Percentiles rank a stretch among this genome's conserved stretches.
phyloP scores from a whole-genome alignment of 2,113 vertebrate species.

The Gallinago jamesoni region DNA sequence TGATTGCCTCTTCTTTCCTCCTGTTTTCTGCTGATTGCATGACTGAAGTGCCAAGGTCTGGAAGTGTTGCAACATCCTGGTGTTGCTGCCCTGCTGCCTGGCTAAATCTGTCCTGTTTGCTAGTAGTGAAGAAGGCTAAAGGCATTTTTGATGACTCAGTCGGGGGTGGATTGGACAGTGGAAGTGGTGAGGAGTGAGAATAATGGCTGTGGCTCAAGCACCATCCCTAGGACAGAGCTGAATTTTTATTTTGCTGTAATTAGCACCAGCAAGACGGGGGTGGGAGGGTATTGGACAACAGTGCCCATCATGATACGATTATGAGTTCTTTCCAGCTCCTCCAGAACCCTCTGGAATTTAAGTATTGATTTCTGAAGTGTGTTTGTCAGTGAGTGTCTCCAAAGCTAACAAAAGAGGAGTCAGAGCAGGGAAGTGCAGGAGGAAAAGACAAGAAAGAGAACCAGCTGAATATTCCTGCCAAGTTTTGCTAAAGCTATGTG shows the following conservation, averaged over 20 bases:
- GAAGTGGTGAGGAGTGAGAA: not conserved
- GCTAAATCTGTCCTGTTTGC: not conserved
- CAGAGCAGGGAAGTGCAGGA: not conserved
- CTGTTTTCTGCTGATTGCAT: not conserved
- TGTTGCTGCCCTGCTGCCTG: not conserved
- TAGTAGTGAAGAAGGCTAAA: not conserved
- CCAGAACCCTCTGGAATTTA: not conserved
- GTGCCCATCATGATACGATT: not conserved
- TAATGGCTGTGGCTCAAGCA: not conserved
- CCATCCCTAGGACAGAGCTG: not conserved
- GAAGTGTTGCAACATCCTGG: not conserved
- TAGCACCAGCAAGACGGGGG: not conserved
- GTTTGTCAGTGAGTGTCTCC: conserved; percentile 27
- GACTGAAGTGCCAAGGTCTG: not conserved
- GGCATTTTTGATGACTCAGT: not conserved
- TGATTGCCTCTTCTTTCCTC: not conserved
- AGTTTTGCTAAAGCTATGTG: conserved; percentile 17
- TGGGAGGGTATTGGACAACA: not conserved
- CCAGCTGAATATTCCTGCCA: not conserved
- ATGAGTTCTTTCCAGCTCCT: not conserved
- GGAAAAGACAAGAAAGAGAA: not conserved
- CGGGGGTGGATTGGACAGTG: not conserved
- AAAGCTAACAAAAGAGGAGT: conserved; percentile 60
- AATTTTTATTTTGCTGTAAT: conserved; percentile 37
- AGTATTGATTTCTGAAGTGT: not conserved